Evolutionary conservation across 2,113 vertebrate genomes (phyloP).

Genomic region (Tamias sibiricus): DNA sequence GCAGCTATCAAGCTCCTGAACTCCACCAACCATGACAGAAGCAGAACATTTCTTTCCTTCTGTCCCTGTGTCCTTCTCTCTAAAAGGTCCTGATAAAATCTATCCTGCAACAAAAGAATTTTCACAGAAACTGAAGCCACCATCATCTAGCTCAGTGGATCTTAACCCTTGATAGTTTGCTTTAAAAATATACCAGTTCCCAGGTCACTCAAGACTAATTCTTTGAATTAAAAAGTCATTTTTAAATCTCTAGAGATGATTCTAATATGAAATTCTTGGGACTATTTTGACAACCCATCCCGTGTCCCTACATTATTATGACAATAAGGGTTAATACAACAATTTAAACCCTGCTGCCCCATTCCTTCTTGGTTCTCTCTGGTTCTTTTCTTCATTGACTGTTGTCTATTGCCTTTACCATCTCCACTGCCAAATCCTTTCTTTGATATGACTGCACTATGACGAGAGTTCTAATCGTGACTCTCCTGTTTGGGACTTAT

Average conservation of each 20-base stretch:
- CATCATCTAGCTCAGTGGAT: background rate
- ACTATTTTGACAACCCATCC: background rate
- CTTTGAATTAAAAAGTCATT: background rate
- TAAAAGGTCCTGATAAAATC: conserved; percentile 5
- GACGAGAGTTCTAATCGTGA: background rate
- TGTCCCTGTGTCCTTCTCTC: background rate
- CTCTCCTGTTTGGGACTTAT: background rate
- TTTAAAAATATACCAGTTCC: background rate
- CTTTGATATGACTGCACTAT: background rate
- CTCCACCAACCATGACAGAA: conserved; percentile 27
- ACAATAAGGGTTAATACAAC: background rate
- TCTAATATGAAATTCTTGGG: background rate
- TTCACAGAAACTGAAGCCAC: background rate
- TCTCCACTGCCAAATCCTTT: background rate
- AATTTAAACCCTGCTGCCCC: background rate
- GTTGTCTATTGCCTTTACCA: background rate
- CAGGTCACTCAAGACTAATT: background rate
- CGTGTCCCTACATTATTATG: background rate
- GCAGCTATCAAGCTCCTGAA: background rate
- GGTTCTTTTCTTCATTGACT: background rate
- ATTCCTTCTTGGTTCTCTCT: background rate
- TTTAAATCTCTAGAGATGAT: background rate
- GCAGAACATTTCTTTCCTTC: background rate
- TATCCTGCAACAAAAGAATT: background rate
- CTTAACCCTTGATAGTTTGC: background rate